Base-by-base conservation (phyloP, 2,113 vertebrate species). In the Protobothrops flavoviridis region DNA sequence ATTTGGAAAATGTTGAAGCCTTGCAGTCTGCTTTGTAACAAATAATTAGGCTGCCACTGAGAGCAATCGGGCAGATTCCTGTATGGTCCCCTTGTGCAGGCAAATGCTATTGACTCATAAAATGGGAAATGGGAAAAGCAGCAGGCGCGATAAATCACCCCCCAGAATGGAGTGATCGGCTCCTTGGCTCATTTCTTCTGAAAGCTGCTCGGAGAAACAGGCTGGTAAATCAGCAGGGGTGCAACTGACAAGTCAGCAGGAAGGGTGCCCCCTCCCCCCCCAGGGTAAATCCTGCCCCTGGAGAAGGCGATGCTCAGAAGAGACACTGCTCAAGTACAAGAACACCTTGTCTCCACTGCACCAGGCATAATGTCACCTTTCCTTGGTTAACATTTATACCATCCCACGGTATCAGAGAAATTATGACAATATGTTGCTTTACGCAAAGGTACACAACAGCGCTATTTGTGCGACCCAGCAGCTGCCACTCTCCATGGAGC, bases 381-480 rank as follows among this genome's bases (percentile, higher is more conserved):
- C 59, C 94, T 95, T 26, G 1, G 11, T 20, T 93, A 13, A 95
- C 95, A 94, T 95, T 95, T 95, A 95, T 95, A 96, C 93, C 91
- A 94, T 94, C 95, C 91, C 93, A 95, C 95, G 95, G 96, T 90
- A 94, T 59, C 96, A 94, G 92, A 94, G 96, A 95, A 97, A 96
- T 97, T 59, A 97, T 64, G 93, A 92, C 29, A 92, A 92, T 94
- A 96, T 93, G 86, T 93, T 97, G 94, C 93, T 96, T 93, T 94
- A 92, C 95, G 92, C 57, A 93, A 89, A 97, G 95, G 95, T 93
- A 93, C 94, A 94, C 92, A 95, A 95, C 94, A 74, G 93, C 39
- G 52, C 95, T 94, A 94, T 97, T 96, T 96, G 96, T 95, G 92
- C 96, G 96, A 96, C 95, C 94, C 91, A 96, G 96, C 97, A 97